These are phyloP conservation scores for Pollenia labialis DNA, from an alignment of 2,888 invertebrate genomes.

Conservation along the genomic window DNA sequence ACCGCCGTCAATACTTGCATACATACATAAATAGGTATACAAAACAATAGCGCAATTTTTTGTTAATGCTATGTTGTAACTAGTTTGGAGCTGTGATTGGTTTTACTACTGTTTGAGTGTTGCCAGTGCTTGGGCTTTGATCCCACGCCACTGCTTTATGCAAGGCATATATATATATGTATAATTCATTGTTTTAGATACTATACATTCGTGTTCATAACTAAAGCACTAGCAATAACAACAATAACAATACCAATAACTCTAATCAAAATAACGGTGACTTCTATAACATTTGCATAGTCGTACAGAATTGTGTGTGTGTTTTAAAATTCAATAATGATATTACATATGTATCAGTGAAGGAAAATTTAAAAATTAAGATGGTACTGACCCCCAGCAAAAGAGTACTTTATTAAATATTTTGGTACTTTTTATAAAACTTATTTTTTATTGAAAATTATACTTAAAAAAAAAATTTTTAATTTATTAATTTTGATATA, in stretches of 20 bases:
- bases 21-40: conserved; percentile 8
- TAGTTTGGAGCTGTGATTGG: conserved; percentile 59
- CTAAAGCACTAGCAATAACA: conserved; percentile 4
- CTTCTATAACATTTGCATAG: neutral
- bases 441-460: too few relatives aligned
- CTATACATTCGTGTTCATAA: conserved; percentile 10
- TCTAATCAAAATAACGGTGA: conserved; percentile 3
- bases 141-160: conserved; percentile 20
- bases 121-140: conserved; percentile 37
- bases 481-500: too few relatives aligned
- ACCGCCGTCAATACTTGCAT: neutral
- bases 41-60: conserved; percentile 65
- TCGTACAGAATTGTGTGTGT: neutral
- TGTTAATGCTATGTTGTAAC: conserved; percentile 69
- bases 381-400: too few relatives aligned
- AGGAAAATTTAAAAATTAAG: too few relatives aligned
- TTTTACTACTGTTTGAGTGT: conserved; percentile 48
- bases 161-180: too few relatives aligned
- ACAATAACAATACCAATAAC: neutral
- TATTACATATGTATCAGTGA: too few relatives aligned
- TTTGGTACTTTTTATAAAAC: too few relatives aligned
- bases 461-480: too few relatives aligned
- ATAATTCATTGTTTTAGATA: too few relatives aligned
- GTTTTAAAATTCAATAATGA: too few relatives aligned
- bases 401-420: too few relatives aligned